A percentile compares a stretch with the other conserved stretches of the same genome.
Evolutionary conservation across 2,113 vertebrate genomes (phyloP).

Genomic region (Oostethus manadensis): DNA sequence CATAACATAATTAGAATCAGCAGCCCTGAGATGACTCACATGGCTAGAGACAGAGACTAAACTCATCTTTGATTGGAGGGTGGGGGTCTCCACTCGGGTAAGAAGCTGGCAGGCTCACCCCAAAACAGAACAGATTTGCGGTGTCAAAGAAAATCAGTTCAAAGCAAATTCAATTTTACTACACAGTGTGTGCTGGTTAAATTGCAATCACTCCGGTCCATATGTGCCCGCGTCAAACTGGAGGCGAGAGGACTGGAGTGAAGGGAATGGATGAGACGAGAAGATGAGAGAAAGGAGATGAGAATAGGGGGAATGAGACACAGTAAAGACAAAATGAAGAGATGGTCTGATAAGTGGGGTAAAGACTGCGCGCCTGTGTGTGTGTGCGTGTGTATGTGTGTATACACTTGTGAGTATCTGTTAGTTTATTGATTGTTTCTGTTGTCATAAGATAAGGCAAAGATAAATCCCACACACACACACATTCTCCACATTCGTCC

Average conservation of each 20-base stretch:
- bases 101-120: conserved; percentile 58
- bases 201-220: conserved; percentile 55
- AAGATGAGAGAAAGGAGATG: conserved; percentile 28
- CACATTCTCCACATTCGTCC: conserved; percentile 25
- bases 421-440: conserved; percentile 67
- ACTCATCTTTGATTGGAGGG: conserved; percentile 62
- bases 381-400: not conserved
- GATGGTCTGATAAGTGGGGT: conserved; percentile 47
- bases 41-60: conserved; percentile 62
- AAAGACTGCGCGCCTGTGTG: conserved; percentile 31
- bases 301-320: conserved; percentile 30
- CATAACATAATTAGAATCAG: conserved; percentile 72
- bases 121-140: conserved; percentile 67
- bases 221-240: conserved; percentile 43
- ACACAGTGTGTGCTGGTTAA: conserved; percentile 51
- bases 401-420: conserved; percentile 41
- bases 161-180: conserved; percentile 65
- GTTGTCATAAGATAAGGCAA: conserved; percentile 65
- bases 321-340: conserved; percentile 54
- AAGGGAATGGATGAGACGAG: conserved; percentile 32
- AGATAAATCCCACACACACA: conserved; percentile 30
- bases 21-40: conserved; percentile 67
- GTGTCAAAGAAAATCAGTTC: conserved; percentile 67
- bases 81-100: conserved; percentile 61
- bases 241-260: conserved; percentile 2